A percentile compares a stretch with the other conserved stretches of the same genome.
These are phyloP conservation scores for Diachrysia chrysitis DNA, from an alignment of 2,888 invertebrate species.

Conservation along the genomic window DNA sequence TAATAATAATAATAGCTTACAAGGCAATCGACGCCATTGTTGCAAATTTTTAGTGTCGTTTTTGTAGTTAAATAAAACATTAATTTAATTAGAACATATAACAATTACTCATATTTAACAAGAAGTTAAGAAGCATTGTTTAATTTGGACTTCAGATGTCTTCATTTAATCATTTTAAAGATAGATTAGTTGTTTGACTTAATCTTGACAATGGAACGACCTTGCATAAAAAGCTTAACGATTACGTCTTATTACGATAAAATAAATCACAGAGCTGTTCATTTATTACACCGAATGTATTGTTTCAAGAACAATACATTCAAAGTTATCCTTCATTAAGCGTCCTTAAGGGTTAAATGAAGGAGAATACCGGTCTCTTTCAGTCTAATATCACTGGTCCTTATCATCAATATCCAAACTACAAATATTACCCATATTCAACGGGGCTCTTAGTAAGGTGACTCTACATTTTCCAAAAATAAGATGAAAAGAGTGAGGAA, in stretches of 20 bases:
- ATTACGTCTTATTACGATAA: background rate
- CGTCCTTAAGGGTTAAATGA: background rate
- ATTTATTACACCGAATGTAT: background rate
- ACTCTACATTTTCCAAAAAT: no score
- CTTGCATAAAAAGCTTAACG: background rate
- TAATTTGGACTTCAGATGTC: background rate
- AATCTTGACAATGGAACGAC: background rate
- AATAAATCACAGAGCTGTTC: background rate
- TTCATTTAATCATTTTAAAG: background rate
- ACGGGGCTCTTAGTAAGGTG: no score
- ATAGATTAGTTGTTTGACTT: background rate
- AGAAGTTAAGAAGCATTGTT: background rate
- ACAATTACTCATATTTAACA: background rate
- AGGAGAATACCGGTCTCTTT: background rate
- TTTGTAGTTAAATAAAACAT: no score
- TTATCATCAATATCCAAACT: no score
- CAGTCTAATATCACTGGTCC: no score
- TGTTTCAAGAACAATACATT: background rate
- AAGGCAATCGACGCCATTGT: no score
- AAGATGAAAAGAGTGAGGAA: no score
- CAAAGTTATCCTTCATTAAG: background rate
- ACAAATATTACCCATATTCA: no score
- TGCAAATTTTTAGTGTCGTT: no score
- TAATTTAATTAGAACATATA: no score
- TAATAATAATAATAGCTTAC: no score